Conservation (phyloP, 1,140 invertebrate species). For the Tetragonula clypearis region DNA sequence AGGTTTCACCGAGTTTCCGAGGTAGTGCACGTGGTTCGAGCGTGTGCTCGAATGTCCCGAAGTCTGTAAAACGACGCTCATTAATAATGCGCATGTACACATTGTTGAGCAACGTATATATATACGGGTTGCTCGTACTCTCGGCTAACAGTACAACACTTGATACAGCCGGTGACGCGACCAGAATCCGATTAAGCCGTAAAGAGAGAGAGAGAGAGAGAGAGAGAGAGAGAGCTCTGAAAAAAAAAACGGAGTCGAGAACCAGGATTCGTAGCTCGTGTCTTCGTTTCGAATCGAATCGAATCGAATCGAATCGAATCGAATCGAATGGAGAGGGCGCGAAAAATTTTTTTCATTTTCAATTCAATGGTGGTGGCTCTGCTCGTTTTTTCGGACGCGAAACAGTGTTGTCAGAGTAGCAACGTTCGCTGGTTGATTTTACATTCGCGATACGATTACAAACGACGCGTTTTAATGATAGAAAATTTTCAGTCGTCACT, state of each 20-base stretch:
- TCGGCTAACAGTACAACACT: constrained; percentile 35
- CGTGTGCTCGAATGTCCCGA: constrained; percentile 44
- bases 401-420: too few relatives aligned
- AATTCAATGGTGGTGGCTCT: too few relatives aligned
- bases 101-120: constrained; percentile 45
- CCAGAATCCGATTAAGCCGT: constrained; percentile 52
- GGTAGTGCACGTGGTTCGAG: constrained; percentile 36
- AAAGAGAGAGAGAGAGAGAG: not conserved
- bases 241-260: not conserved
- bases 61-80: constrained; percentile 37
- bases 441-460: too few relatives aligned
- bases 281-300: too few relatives aligned
- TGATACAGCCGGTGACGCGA: constrained; percentile 55
- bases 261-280: not conserved
- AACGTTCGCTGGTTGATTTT: too few relatives aligned
- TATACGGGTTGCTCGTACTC: constrained; percentile 9
- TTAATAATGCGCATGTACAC: constrained; percentile 50
- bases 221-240: too few relatives aligned
- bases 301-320: too few relatives aligned
- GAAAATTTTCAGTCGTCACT: too few relatives aligned
- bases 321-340: too few relatives aligned
- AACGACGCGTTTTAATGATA: too few relatives aligned
- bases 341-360: too few relatives aligned
- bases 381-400: too few relatives aligned
- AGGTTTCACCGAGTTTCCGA: not conserved